phyloP scores from a whole-genome alignment of 2,113 vertebrate species.

The Phrynocephalus versicolor region DNA sequence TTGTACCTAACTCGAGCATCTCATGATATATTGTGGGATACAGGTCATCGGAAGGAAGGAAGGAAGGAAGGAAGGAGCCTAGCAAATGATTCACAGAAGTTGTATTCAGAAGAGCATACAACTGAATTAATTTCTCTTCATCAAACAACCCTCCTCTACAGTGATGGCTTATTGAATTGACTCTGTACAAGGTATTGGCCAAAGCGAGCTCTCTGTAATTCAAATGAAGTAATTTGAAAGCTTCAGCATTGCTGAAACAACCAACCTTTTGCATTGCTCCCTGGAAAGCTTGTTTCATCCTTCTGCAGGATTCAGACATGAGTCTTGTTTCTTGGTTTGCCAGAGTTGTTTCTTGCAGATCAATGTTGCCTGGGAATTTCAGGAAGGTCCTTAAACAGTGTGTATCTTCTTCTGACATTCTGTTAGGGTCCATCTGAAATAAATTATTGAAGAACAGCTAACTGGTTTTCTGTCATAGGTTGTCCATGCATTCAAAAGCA shows the following conservation, averaged over 20 bases:
- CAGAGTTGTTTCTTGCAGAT: slow-evolving; percentile 69
- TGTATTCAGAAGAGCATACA: too few species aligned
- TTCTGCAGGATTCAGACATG: slow-evolving; percentile 76
- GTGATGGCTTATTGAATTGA: too few species aligned
- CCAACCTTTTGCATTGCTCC: slow-evolving; percentile 76
- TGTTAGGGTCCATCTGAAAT: slow-evolving; percentile 78
- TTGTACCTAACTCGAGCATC: too few species aligned
- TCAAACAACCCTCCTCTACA: too few species aligned
- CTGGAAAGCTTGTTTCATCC: slow-evolving; percentile 76
- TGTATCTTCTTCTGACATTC: slow-evolving; percentile 76
- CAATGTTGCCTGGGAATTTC: slow-evolving; percentile 69
- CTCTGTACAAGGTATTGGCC: too few species aligned
- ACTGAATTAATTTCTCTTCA: too few species aligned
- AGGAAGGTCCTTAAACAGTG: slow-evolving; percentile 77
- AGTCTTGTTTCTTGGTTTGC: slow-evolving; percentile 70
- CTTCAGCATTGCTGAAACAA: neutral
- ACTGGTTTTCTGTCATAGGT: neutral
- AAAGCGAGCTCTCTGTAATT: neutral
- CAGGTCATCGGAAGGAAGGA: too few species aligned
- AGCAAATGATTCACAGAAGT: too few species aligned
- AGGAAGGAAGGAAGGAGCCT: too few species aligned
- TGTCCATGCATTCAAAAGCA: neutral
- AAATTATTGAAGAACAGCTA: slow-evolving; percentile 13
- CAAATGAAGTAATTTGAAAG: accelerated
- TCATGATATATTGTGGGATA: too few species aligned